Conservation (phyloP, 2,113 vertebrate species). For the Hucho hucho region DNA sequence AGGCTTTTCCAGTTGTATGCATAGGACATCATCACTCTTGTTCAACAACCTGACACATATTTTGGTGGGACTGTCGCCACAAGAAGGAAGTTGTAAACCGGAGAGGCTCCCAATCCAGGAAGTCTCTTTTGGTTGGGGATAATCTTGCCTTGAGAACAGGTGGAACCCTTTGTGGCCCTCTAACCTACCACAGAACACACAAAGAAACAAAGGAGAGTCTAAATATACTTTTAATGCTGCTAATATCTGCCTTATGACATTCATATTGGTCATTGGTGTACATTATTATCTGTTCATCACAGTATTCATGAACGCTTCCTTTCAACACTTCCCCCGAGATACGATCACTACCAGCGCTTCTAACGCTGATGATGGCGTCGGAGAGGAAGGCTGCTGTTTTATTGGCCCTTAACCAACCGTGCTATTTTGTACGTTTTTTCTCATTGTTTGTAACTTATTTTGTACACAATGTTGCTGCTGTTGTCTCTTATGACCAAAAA, state of each 20-base stretch:
- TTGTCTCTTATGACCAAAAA: too few relatives aligned
- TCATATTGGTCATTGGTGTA: neutral
- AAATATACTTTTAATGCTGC: neutral
- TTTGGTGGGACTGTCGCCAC: slow-evolving; percentile 72
- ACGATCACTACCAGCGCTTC: neutral
- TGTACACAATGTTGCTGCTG: too few relatives aligned
- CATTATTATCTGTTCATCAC: neutral
- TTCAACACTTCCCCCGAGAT: neutral
- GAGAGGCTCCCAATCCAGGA: slow-evolving; percentile 71
- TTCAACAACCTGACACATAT: slow-evolving; percentile 72
- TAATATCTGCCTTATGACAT: slow-evolving; percentile 1
- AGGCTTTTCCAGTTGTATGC: slow-evolving; percentile 31
- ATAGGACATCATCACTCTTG: slow-evolving; percentile 68
- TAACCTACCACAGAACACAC: slow-evolving; percentile 21
- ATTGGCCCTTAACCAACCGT: too few relatives aligned
- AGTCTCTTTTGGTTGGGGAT: slow-evolving; percentile 67
- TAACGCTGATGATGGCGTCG: neutral
- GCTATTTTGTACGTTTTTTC: too few relatives aligned
- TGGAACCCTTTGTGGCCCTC: slow-evolving; percentile 25
- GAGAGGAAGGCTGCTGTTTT: too few relatives aligned
- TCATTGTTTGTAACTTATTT: too few relatives aligned
- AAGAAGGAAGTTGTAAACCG: slow-evolving; percentile 80
- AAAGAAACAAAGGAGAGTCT: slow-evolving; percentile 10
- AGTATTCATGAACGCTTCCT: neutral
- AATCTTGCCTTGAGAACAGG: slow-evolving; percentile 71